Evolutionary conservation across 2,888 invertebrate genomes (phyloP), one percentile per base, ranked within the genome.

Genomic region (Andrena trimmerana): DNA sequence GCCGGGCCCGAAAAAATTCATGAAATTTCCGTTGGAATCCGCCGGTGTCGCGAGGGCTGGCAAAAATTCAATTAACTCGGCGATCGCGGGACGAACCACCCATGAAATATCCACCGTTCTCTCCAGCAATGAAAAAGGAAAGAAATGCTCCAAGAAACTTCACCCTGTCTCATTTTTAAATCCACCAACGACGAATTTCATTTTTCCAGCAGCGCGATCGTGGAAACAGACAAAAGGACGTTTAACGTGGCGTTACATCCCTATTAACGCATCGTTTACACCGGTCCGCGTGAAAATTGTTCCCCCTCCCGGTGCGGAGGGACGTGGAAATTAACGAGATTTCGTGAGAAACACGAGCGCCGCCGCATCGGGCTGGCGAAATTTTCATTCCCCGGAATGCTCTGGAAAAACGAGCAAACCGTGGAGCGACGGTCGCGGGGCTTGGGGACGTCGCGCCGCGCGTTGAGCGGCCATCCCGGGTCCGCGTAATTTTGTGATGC

Each of bases 251-350:
- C 24, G 48, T 68, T 54, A 48, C 20, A 10, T 42, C 0, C 16
- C 27, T 33, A 31, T 63, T 68, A 57, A 33, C 24, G 68, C 27
- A 36, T 57, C 73, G 52, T 29, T 71, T 16, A 31, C 7, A 31
- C 5, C 42, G 48, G 4, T 0, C 8, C 16, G 50, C 42, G 60
- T 20, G 50, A 57, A 50, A 60, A 70, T 69, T 57, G 67, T 62
- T 2, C 31, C 2, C 1, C 24, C 24, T 10, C 27, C 24, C 10
- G 20, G 16, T 13, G 1, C 16, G 54, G n/a, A 10, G 16, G 27
- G 24, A 8, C 66, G 1, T 7, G 63, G 5, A 59, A 72, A 63
- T 82, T 68, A 79, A 79, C 50, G 70, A 67, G 48, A 75, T 80
- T 75, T 72, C 27, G 50, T 54, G 67, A 67, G 62, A 1, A 63